Percentiles rank a stretch among this genome's conserved stretches.
phyloP scores from a whole-genome alignment of 2,113 vertebrate species.

The Burhinus oedicnemus region DNA sequence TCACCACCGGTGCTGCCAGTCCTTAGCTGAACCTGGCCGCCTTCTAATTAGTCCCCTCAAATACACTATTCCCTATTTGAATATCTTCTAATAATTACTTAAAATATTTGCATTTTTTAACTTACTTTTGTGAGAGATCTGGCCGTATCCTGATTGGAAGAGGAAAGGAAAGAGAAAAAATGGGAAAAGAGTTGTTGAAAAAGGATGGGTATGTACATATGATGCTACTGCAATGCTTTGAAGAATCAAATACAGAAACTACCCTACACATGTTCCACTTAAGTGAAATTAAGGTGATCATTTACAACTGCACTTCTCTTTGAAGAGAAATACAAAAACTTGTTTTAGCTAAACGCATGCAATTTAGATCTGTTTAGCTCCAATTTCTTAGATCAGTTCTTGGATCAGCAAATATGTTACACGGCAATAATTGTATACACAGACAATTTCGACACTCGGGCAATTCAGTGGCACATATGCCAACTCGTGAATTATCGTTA shows the following conservation, averaged over 20 bases:
- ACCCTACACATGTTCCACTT: accelerated
- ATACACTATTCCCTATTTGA: not conserved
- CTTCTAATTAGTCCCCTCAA: not conserved
- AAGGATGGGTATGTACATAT: not conserved
- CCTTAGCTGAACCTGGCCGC: not conserved
- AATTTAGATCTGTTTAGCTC: not conserved
- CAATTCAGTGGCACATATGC: too few relatives aligned
- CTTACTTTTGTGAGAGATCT: conserved; percentile 96
- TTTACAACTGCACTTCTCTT: not conserved
- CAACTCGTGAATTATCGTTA: accelerated
- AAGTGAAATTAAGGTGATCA: not conserved
- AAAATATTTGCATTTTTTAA: conserved; percentile 21
- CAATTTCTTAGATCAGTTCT: not conserved
- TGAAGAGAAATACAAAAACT: not conserved
- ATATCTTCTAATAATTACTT: not conserved
- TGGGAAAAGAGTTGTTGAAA: not conserved
- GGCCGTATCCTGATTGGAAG: conserved; percentile 82
- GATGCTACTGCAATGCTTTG: not conserved
- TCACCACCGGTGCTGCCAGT: not conserved
- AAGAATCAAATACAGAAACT: not conserved
- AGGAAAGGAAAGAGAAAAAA: not conserved
- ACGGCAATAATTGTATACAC: not conserved
- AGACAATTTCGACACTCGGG: not conserved
- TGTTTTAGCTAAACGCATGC: not conserved
- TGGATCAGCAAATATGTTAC: not conserved